Evolutionary conservation across 92 coral and sea anemone species (phyloP).

Genomic region (Epizoanthus scotinus): DNA sequence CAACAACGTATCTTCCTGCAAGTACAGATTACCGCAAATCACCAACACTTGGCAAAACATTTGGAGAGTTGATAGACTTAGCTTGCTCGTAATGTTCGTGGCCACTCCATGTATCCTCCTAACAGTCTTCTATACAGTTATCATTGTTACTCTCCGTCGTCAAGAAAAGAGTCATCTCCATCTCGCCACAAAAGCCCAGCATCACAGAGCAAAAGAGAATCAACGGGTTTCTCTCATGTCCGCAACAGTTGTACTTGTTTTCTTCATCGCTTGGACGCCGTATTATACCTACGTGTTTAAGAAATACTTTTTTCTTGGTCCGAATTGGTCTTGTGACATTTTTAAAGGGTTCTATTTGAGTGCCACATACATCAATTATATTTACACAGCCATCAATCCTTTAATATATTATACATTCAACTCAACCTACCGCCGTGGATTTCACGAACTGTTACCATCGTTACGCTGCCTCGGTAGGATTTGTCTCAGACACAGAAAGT

Average conservation of each 20-base stretch:
- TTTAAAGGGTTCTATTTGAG: too few species aligned
- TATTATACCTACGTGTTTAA: too few species aligned
- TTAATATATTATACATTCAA: too few species aligned
- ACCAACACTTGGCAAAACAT: constrained; percentile 4
- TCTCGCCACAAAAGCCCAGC: neutral
- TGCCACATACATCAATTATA: too few species aligned
- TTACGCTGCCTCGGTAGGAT: too few species aligned
- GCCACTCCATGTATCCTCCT: neutral
- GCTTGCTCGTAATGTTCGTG: neutral
- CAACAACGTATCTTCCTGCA: neutral
- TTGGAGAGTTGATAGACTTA: constrained; percentile 6
- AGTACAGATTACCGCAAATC: neutral
- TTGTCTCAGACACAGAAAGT: too few species aligned
- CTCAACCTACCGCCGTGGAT: too few species aligned
- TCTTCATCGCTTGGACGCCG: neutral
- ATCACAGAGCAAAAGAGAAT: constrained; percentile 1
- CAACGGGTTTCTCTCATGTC: constrained; percentile 3
- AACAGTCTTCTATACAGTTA: constrained; percentile 9
- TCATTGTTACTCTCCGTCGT: neutral
- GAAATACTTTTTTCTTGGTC: too few species aligned
- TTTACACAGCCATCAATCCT: too few species aligned
- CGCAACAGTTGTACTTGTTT: neutral
- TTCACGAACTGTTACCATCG: too few species aligned
- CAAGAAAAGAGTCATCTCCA: neutral
- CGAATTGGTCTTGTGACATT: too few species aligned